A percentile compares a stretch with the other conserved stretches of the same genome.
These are phyloP conservation scores for Oncorhynchus mykiss DNA, from an alignment of 2,113 vertebrate genomes.

Conservation along the genomic window DNA sequence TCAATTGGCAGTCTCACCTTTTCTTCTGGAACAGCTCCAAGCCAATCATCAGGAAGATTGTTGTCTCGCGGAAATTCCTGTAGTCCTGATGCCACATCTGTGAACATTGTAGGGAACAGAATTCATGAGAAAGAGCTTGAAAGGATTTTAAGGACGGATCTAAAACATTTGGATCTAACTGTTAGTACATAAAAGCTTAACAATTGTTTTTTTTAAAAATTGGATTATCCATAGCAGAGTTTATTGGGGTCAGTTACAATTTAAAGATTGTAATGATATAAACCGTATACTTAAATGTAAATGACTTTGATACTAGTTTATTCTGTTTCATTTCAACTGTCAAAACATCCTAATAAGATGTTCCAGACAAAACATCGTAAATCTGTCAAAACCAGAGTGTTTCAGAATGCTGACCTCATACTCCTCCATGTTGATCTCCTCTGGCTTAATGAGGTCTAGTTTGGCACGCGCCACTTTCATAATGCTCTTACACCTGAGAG, in stretches of 20 bases:
- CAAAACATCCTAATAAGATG: background rate
- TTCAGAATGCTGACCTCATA: constrained; percentile 86
- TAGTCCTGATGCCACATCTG: constrained; percentile 97
- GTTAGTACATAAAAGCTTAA: background rate
- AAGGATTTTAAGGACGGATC: background rate
- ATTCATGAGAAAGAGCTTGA: constrained; percentile 2
- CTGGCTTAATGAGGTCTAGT: constrained; percentile 93
- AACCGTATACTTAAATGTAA: background rate
- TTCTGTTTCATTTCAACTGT: background rate
- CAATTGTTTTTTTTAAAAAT: background rate
- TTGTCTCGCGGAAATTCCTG: constrained; percentile 89
- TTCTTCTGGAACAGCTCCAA: constrained; percentile 93
- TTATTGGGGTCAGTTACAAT: background rate
- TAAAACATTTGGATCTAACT: background rate
- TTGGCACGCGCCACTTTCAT: constrained; percentile 97
- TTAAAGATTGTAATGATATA: background rate
- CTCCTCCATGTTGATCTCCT: constrained; percentile 94
- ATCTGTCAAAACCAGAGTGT: background rate
- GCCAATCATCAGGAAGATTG: constrained; percentile 90
- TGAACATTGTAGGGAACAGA: constrained; percentile 25
- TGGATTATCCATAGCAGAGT: background rate
- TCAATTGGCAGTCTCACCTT: constrained; percentile 65
- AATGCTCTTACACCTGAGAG: constrained; percentile 89
- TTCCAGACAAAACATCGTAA: background rate
- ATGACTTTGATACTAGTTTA: background rate